Evolutionary conservation across 1,140 invertebrate genomes (phyloP), one percentile per base, ranked within the genome.

Genomic region (Teleopsis dalmanni): DNA sequence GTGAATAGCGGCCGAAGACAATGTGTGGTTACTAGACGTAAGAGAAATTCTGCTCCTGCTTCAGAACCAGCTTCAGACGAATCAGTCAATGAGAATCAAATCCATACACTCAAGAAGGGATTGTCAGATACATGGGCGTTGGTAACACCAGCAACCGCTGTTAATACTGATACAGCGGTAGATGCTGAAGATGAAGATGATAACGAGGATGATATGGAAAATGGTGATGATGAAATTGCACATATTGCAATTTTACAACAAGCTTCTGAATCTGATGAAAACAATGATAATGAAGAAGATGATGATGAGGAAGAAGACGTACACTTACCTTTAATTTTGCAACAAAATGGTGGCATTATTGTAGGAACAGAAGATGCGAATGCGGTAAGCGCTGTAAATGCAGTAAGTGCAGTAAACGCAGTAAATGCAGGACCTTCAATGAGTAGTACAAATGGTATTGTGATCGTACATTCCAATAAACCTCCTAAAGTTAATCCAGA

Each of bases 401-500:
- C 33, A 2, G 23, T 35, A 7, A 19, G 46, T 35, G 18, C 35
- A 37, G 6, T 9, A 27, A 2, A 47, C 36, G 35, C 35, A 37
- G 9, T n/a, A 16, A 16, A 47, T 1, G 10, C 25, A 7, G 13
- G 7, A 7, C 33, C 35, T n/a, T 26, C 5, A n/a, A 46, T 46
- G 53, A 31, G 40, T 54, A 29, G 42, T 36, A 0, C 58, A 49
- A 26, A 52, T 44, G 58, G 64, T 46, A 60, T 67, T 34, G 56
- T 67, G 14, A 56, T 67, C 11, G 54, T 67, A 1, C 56, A 67
- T n/a, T 53, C 59, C 0, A 50, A 64, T 35, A 54, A 51, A 36
- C 64, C 64, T 6, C 64, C 64, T 34, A 64, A 66, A 22, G 64
- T 67, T 2, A 61, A 67, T 56, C 64, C 64, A 19, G 54, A 57